Conservation (phyloP, 1,140 invertebrate species). For the Sarcophaga peregrina region DNA sequence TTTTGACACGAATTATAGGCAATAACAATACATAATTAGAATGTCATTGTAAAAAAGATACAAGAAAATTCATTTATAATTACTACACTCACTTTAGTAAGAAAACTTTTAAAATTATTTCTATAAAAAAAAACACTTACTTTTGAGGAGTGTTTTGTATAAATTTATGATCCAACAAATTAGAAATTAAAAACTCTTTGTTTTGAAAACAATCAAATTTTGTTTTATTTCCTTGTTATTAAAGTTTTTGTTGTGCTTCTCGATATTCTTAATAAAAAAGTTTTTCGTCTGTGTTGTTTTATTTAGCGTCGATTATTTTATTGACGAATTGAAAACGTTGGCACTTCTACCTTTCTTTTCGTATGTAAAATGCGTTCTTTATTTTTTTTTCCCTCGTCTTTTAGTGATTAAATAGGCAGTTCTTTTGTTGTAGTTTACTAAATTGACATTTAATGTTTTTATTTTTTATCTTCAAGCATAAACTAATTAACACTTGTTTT, state of each 20-base stretch:
- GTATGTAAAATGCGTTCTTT: neutral
- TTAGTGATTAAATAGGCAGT: neutral
- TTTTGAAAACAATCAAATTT: neutral
- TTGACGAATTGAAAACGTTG: constrained; percentile 15
- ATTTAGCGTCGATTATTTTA: neutral
- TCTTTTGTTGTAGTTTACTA: neutral
- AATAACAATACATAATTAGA: neutral
- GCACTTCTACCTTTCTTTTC: neutral
- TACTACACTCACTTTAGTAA: neutral
- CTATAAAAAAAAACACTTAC: neutral
- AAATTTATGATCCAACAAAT: neutral
- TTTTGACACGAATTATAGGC: neutral
- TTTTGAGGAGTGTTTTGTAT: neutral
- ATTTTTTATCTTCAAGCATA: neutral
- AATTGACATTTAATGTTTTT: neutral
- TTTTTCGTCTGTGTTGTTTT: neutral
- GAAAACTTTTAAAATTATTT: neutral
- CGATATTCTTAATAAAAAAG: neutral
- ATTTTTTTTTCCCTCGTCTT: neutral
- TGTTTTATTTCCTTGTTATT: neutral
- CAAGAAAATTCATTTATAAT: neutral
- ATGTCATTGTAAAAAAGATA: neutral
- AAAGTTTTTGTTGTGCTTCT: neutral
- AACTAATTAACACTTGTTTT: neutral
- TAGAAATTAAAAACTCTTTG: neutral